Evolutionary conservation across 2,113 vertebrate genomes (phyloP).

Genomic region (Plestiodon gilberti): DNA sequence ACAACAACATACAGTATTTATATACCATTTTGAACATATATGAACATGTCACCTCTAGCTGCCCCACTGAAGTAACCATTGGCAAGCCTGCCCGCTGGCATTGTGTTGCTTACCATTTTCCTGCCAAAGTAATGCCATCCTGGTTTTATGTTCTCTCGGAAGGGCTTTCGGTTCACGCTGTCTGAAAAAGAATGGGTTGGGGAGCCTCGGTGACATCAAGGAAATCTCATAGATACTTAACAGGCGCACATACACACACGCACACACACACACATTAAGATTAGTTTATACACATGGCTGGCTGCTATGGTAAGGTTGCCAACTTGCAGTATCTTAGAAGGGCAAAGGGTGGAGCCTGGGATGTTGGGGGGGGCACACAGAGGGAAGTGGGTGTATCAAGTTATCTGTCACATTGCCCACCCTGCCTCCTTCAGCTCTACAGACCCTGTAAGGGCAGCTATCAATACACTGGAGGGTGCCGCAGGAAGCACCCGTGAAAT

Average conservation of each 20-base stretch:
- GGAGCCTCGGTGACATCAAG: background rate
- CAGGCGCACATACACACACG: background rate
- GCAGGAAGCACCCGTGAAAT: background rate
- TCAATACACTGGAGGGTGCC: background rate
- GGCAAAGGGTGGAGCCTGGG: background rate
- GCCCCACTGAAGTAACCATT: accelerated
- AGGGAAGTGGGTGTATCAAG: too few species aligned
- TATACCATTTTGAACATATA: background rate
- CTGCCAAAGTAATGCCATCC: constrained; percentile 95
- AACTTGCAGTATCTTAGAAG: background rate
- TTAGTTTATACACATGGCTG: background rate
- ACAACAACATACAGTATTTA: too few species aligned
- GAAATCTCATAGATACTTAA: accelerated
- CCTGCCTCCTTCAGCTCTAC: background rate
- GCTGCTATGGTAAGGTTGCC: background rate
- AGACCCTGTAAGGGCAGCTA: background rate
- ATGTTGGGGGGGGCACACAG: background rate
- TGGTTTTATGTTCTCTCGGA: constrained; percentile 83
- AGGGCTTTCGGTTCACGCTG: constrained; percentile 85
- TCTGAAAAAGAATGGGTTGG: constrained; percentile 72
- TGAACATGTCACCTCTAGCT: background rate
- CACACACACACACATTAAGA: background rate
- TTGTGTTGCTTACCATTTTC: constrained; percentile 87
- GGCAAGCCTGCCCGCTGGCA: accelerated
- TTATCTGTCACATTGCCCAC: background rate